Conservation (phyloP, 2,888 invertebrate genomes). For the Plagodis pulveraria region DNA sequence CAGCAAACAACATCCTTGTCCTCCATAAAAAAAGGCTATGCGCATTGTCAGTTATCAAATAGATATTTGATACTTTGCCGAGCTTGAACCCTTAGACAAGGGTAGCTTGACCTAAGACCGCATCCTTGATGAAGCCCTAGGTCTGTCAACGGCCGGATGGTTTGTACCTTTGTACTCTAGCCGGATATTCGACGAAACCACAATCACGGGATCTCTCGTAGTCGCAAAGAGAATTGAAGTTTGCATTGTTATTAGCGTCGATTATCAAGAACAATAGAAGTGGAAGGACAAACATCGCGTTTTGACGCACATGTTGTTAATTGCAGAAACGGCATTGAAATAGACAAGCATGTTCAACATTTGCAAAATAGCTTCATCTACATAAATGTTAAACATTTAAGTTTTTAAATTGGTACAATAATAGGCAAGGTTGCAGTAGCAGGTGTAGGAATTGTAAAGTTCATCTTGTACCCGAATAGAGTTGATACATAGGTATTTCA, state of each 20-base stretch:
- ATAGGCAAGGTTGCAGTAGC: too few species aligned
- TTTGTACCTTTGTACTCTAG: not conserved
- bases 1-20: too few species aligned
- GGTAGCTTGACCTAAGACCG: not conserved
- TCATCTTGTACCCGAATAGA: too few species aligned
- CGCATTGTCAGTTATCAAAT: too few species aligned
- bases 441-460: too few species aligned
- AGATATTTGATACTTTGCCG: too few species aligned
- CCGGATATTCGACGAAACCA: constrained; percentile 16
- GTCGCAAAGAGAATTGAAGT: constrained; percentile 22
- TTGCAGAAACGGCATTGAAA: constrained; percentile 46
- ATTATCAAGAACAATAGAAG: constrained; percentile 66
- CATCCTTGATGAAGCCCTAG: not conserved
- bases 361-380: constrained; percentile 14
- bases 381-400: constrained; percentile 10
- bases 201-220: constrained; percentile 28
- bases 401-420: too few species aligned
- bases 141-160: not conserved
- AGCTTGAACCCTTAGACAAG: too few species aligned
- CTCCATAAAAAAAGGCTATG: too few species aligned
- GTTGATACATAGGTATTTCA: too few species aligned
- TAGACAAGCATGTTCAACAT: constrained; percentile 19
- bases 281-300: constrained; percentile 40
- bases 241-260: constrained; percentile 48
- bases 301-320: constrained; percentile 27